Evolutionary conservation across 2,113 vertebrate genomes (phyloP).

Genomic region (Anguilla rostrata): DNA sequence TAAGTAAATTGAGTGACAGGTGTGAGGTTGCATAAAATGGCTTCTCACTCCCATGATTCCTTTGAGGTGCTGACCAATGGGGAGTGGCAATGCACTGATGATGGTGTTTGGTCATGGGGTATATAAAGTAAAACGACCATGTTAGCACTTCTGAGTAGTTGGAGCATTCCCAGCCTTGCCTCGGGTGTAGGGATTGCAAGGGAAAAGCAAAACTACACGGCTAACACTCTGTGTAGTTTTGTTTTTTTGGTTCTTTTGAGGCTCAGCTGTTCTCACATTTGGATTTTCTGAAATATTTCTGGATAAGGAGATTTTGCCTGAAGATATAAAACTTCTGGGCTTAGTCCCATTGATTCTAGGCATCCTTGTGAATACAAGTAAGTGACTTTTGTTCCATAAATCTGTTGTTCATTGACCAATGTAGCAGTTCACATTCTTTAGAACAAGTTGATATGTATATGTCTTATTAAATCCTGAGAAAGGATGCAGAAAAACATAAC

Average conservation of each 20-base stretch:
- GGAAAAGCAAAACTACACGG: constrained; percentile 94
- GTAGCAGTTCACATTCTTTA: constrained; percentile 8
- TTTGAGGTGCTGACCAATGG: constrained; percentile 73
- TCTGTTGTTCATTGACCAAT: constrained; percentile 18
- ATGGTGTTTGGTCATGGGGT: constrained; percentile 72
- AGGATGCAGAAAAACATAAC: neutral
- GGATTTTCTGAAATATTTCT: constrained; percentile 82
- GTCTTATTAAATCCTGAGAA: neutral
- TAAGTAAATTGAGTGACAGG: constrained; percentile 70
- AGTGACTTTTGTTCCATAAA: constrained; percentile 66
- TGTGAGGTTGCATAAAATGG: constrained; percentile 67
- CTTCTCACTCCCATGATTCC: constrained; percentile 63
- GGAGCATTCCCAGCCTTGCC: constrained; percentile 98
- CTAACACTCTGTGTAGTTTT: constrained; percentile 88
- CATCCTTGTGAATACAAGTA: constrained; percentile 93
- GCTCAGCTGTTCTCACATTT: constrained; percentile 84
- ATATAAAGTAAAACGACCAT: constrained; percentile 81
- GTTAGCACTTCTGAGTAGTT: constrained; percentile 87
- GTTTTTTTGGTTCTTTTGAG: constrained; percentile 83
- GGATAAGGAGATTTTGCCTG: constrained; percentile 86
- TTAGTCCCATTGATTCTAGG: constrained; percentile 82
- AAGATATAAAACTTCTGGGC: constrained; percentile 75
- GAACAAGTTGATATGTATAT: constrained; percentile 16
- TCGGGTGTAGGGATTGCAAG: constrained; percentile 99
- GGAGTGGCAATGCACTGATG: constrained; percentile 48